Conservation (phyloP, 2,888 invertebrate species). For the Drosophila lacicola region DNA sequence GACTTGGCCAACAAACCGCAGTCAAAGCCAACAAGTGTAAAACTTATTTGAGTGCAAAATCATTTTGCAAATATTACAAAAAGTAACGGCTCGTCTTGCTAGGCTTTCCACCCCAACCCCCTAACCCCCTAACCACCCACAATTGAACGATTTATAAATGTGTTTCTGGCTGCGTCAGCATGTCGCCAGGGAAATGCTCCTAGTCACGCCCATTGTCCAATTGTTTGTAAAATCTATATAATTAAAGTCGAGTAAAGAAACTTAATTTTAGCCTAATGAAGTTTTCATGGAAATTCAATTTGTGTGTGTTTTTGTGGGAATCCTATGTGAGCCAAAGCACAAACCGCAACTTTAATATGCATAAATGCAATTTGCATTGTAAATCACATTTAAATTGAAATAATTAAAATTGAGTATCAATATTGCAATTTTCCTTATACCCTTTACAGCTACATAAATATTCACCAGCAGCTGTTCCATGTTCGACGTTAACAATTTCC, state of each 20-base stretch:
- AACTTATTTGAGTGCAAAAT: slow-evolving; percentile 57
- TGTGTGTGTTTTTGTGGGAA: neutral
- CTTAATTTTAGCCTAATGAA: slow-evolving; percentile 32
- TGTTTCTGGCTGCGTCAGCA: slow-evolving; percentile 4
- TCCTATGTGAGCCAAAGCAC: neutral
- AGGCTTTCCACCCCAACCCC: neutral
- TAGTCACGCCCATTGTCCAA: slow-evolving; percentile 21
- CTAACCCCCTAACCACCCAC: too few relatives aligned
- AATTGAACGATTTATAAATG: slow-evolving; percentile 1
- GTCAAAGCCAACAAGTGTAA: slow-evolving; percentile 41
- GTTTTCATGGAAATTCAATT: slow-evolving; percentile 4
- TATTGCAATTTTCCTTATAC: neutral
- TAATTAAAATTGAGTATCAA: neutral
- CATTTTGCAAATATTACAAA: slow-evolving; percentile 57
- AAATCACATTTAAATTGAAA: slow-evolving; percentile 8
- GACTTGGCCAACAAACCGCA: slow-evolving; percentile 24
- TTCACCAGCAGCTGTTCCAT: slow-evolving; percentile 1
- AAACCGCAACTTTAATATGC: slow-evolving; percentile 27
- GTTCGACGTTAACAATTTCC: slow-evolving; percentile 8
- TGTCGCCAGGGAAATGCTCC: neutral
- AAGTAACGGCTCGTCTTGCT: slow-evolving; percentile 15
- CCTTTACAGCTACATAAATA: slow-evolving; percentile 26
- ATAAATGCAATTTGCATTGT: slow-evolving; percentile 27
- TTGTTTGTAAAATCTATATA: slow-evolving; percentile 45
- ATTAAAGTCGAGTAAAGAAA: slow-evolving; percentile 31